Conservation (phyloP, 1,140 invertebrate species). For the Drosophila miranda region DNA sequence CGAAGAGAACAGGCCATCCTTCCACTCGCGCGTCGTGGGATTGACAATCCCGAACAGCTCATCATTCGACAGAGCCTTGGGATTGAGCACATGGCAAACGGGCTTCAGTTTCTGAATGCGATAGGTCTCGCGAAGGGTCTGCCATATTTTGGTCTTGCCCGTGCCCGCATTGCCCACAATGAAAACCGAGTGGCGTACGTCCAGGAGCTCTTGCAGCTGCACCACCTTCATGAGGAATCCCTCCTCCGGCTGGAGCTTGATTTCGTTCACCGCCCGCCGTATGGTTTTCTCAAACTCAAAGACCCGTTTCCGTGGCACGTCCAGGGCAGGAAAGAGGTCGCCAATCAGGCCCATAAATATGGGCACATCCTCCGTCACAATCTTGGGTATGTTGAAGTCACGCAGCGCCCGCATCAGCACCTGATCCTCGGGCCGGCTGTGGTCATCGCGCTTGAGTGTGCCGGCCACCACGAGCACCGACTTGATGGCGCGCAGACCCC, state of each 20-base stretch:
- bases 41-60: conserved; percentile 98
- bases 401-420: conserved; percentile 90
- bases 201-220: conserved; percentile 92
- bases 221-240: conserved; percentile 92
- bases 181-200: conserved; percentile 95
- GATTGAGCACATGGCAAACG: conserved; percentile 94
- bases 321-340: conserved; percentile 91
- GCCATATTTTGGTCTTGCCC: conserved; percentile 95
- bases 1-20: conserved; percentile 96
- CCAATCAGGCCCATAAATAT: conserved; percentile 93
- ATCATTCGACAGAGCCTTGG: conserved; percentile 97
- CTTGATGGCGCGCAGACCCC: conserved; percentile 93
- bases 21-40: conserved; percentile 97
- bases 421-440: conserved; percentile 86
- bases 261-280: conserved; percentile 87
- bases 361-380: conserved; percentile 91
- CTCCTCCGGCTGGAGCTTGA: conserved; percentile 93
- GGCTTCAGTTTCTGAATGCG: conserved; percentile 91
- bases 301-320: conserved; percentile 90
- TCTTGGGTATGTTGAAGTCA: conserved; percentile 94
- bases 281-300: conserved; percentile 90
- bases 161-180: conserved; percentile 93
- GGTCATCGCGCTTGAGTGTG: conserved; percentile 84
- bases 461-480: conserved; percentile 94
- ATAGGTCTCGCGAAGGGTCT: conserved; percentile 90